Evolutionary conservation across 2,888 invertebrate genomes (phyloP).

Genomic region (Macrosoma leucophasiata): DNA sequence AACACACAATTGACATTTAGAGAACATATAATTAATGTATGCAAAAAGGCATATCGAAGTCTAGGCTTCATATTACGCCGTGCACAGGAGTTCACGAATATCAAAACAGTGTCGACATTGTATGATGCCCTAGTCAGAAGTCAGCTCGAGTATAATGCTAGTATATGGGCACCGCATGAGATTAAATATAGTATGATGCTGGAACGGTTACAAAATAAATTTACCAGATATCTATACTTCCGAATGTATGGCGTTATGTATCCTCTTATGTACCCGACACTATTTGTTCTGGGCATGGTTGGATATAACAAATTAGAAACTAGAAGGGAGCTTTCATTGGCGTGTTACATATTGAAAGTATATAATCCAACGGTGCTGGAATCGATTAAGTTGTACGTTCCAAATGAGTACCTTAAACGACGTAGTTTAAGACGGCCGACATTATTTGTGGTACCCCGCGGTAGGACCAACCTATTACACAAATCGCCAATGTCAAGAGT

Average conservation of each 20-base stretch:
- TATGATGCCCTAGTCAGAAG: slow-evolving; percentile 15
- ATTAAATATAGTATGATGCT: slow-evolving; percentile 10
- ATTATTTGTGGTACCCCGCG: too few relatives aligned
- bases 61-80: slow-evolving; percentile 11
- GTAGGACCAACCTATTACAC: too few relatives aligned
- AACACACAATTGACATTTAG: slow-evolving; percentile 4
- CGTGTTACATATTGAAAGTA: too few relatives aligned
- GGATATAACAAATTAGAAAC: slow-evolving; percentile 12
- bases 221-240: slow-evolving; percentile 4
- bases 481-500: too few relatives aligned
- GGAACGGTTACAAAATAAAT: slow-evolving; percentile 18
- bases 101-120: not conserved
- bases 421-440: too few relatives aligned
- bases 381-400: too few relatives aligned
- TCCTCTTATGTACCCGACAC: slow-evolving; percentile 16
- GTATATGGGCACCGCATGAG: slow-evolving; percentile 14
- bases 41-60: slow-evolving; percentile 11
- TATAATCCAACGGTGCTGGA: too few relatives aligned
- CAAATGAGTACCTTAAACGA: too few relatives aligned
- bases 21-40: slow-evolving; percentile 4
- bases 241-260: slow-evolving; percentile 13
- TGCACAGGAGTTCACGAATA: slow-evolving; percentile 1
- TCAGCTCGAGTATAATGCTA: slow-evolving; percentile 10
- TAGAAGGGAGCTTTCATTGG: slow-evolving; percentile 4
- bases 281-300: slow-evolving; percentile 16